Percentiles rank a stretch among this genome's conserved stretches.
phyloP scores from a whole-genome alignment of 1,140 invertebrate genomes.

The Eueides isabella region DNA sequence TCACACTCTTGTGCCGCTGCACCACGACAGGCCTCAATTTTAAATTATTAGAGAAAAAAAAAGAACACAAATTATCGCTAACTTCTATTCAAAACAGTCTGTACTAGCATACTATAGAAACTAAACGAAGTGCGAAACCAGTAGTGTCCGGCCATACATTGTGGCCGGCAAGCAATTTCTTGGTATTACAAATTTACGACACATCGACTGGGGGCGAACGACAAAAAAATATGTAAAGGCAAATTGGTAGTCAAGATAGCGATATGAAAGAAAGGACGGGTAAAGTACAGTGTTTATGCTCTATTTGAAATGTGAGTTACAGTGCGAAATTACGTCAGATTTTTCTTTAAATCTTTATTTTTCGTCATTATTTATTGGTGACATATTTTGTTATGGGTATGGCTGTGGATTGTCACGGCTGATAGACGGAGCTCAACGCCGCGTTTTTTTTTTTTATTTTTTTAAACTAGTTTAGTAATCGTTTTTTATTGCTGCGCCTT shows the following conservation, averaged over 20 bases:
- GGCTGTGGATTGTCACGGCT: no score
- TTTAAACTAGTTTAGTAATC: no score
- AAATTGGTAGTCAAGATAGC: constrained; percentile 34
- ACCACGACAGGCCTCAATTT: no score
- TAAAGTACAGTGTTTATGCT: neutral
- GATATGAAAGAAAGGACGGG: neutral
- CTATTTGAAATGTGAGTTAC: neutral
- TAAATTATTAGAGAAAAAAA: no score
- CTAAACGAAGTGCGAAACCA: constrained; percentile 39
- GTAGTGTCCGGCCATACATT: constrained; percentile 21
- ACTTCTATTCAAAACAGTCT: neutral
- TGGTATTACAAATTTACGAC: constrained; percentile 36
- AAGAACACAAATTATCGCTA: neutral
- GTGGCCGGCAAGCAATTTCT: constrained; percentile 34
- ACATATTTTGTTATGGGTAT: no score
- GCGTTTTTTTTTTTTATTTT: no score
- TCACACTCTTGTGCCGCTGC: no score
- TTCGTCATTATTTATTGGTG: no score
- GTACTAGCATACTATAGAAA: neutral
- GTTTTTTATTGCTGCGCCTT: no score
- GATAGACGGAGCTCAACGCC: no score
- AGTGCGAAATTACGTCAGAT: neutral
- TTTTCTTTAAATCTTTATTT: no score
- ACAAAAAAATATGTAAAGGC: constrained; percentile 39
- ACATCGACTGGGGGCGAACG: constrained; percentile 29